Conservation (phyloP, 2,113 vertebrate species). For the Litocranius walleri region DNA sequence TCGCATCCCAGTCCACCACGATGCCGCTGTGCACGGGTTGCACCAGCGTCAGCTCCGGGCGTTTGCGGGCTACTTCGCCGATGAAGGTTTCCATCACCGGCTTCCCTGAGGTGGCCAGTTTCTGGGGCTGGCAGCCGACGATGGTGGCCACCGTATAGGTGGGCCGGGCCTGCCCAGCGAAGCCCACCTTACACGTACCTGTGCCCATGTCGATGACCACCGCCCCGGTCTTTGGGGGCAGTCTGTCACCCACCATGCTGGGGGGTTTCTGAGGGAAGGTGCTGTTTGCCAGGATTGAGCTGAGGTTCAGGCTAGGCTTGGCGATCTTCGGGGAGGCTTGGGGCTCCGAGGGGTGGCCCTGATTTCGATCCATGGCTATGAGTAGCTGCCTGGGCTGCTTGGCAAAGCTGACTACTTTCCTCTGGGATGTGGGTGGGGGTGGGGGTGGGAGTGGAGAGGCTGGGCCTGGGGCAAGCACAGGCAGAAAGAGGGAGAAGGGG, state of each 20-base stretch:
- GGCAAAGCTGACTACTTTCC: neutral
- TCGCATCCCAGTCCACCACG: constrained; percentile 65
- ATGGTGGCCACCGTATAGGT: constrained; percentile 51
- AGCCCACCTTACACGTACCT: constrained; percentile 62
- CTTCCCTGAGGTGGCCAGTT: neutral
- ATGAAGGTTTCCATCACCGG: constrained; percentile 7
- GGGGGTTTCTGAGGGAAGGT: neutral
- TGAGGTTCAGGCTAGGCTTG: neutral
- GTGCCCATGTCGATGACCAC: constrained; percentile 69
- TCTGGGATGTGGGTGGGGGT: neutral
- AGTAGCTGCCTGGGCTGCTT: neutral
- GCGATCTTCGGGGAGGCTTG: neutral
- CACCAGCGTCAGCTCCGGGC: neutral
- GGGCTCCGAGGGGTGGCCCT: neutral
- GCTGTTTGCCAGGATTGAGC: neutral
- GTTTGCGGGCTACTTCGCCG: constrained; percentile 2
- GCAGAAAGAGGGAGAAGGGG: neutral
- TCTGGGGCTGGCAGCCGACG: constrained; percentile 43
- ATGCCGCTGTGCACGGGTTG: neutral
- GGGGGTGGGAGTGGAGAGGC: neutral
- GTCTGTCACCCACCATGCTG: neutral
- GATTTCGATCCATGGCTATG: neutral
- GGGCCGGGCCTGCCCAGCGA: constrained; percentile 63
- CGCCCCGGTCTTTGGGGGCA: neutral
- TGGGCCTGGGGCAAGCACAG: neutral